Conservation (phyloP, 2,797 vertebrate genomes). For the Melanogrammus aeglefinus region DNA sequence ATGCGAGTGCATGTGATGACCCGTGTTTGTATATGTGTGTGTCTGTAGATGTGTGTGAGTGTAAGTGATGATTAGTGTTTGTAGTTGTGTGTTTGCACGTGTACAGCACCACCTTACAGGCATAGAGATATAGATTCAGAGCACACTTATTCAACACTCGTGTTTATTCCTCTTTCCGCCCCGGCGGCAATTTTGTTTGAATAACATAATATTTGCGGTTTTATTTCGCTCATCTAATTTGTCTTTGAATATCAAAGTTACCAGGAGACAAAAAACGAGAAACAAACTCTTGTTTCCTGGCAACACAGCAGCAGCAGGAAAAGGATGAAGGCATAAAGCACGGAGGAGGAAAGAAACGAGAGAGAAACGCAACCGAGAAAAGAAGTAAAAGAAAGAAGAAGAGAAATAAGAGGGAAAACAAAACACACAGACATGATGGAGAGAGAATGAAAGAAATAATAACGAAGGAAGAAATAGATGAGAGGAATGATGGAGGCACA, state of each 20-base stretch:
- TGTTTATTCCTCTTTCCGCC: background rate
- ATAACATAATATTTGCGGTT: constrained; percentile 1
- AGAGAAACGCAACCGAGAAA: background rate
- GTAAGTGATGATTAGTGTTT: background rate
- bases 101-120: background rate
- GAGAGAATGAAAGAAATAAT: constrained; percentile 4
- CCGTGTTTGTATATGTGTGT: background rate
- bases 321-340: background rate
- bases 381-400: background rate
- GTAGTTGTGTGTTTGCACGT: background rate
- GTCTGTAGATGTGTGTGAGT: background rate
- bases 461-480: background rate
- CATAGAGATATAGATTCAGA: constrained; percentile 4
- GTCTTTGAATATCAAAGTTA: constrained; percentile 40
- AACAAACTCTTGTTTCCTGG: constrained; percentile 50
- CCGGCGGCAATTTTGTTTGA: background rate
- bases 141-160: background rate
- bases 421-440: too few relatives aligned
- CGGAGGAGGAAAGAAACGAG: constrained; percentile 5
- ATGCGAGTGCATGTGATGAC: constrained; percentile 12
- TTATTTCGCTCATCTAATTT: constrained; percentile 17
- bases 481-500: background rate
- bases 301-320: constrained; percentile 41
- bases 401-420: background rate
- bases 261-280: constrained; percentile 21